Conservation (phyloP, 2,113 vertebrate species). For the Alces alces region DNA sequence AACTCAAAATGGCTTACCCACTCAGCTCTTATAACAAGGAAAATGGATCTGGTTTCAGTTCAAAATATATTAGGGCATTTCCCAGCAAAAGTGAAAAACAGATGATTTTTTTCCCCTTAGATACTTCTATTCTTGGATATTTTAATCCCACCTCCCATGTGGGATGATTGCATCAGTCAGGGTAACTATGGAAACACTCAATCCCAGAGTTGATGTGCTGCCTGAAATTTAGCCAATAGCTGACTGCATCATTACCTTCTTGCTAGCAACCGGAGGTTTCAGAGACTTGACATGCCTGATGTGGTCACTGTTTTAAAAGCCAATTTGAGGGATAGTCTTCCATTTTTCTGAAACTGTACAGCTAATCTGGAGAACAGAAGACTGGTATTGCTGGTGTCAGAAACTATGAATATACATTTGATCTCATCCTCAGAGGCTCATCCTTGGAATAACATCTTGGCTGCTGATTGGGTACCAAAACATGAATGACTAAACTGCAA, state of each 20-base stretch:
- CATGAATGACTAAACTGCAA: neutral
- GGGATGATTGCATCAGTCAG: constrained; percentile 13
- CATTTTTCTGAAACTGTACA: neutral
- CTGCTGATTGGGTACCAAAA: neutral
- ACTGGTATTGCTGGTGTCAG: neutral
- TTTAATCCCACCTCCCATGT: constrained; percentile 16
- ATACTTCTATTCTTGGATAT: constrained; percentile 6
- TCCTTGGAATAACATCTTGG: neutral
- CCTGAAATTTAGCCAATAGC: neutral
- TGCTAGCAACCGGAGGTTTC: neutral
- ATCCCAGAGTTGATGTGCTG: neutral
- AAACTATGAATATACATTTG: neutral
- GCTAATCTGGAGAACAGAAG: constrained; percentile 1
- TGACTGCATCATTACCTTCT: neutral
- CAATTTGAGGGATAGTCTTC: neutral
- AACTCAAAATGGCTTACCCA: neutral
- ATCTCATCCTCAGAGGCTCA: neutral
- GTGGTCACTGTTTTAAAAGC: neutral
- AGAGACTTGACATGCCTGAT: neutral
- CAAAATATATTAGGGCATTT: neutral
- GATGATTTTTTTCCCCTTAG: neutral
- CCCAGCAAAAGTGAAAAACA: neutral
- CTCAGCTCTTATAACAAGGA: neutral
- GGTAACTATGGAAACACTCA: constrained; percentile 50
- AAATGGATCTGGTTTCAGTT: neutral